phyloP scores from a whole-genome alignment of 2,888 invertebrate genomes.

The Emmelina monodactyla region DNA sequence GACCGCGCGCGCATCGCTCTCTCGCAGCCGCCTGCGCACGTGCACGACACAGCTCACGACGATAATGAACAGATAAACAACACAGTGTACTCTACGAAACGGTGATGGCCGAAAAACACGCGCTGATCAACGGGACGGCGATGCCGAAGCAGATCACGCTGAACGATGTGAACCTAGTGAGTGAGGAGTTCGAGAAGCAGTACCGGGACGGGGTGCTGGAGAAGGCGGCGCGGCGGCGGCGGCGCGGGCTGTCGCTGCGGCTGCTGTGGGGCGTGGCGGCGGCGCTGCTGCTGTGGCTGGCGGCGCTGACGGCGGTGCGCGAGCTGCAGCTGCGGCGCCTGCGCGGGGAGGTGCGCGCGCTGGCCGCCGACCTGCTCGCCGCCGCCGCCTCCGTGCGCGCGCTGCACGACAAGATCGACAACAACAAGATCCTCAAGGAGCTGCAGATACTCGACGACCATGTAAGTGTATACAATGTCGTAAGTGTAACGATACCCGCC shows the following conservation, averaged over 20 bases:
- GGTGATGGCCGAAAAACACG: constrained; percentile 49
- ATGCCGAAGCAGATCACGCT: constrained; percentile 41
- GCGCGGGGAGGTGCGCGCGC: constrained; percentile 40
- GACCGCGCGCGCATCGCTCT: neutral
- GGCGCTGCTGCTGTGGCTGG: constrained; percentile 33
- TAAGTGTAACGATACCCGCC: constrained; percentile 11
- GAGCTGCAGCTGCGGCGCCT: constrained; percentile 42
- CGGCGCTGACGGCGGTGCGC: constrained; percentile 39
- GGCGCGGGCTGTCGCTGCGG: constrained; percentile 24
- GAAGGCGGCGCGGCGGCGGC: constrained; percentile 27
- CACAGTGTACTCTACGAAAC: neutral
- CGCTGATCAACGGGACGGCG: constrained; percentile 36
- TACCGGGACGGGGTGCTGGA: constrained; percentile 32
- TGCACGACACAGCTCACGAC: neutral
- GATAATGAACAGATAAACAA: neutral
- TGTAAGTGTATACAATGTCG: constrained; percentile 43
- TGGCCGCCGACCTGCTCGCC: constrained; percentile 43
- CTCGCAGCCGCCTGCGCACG: neutral
- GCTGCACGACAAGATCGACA: constrained; percentile 39
- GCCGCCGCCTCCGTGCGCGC: constrained; percentile 40
- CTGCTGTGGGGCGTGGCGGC: constrained; percentile 26
- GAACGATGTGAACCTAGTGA: constrained; percentile 48
- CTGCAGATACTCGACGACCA: constrained; percentile 46
- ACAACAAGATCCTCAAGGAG: constrained; percentile 41
- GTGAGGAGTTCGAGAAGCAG: constrained; percentile 50